Conservation (phyloP, 2,113 vertebrate genomes). For the Poeciliopsis occidentalis region DNA sequence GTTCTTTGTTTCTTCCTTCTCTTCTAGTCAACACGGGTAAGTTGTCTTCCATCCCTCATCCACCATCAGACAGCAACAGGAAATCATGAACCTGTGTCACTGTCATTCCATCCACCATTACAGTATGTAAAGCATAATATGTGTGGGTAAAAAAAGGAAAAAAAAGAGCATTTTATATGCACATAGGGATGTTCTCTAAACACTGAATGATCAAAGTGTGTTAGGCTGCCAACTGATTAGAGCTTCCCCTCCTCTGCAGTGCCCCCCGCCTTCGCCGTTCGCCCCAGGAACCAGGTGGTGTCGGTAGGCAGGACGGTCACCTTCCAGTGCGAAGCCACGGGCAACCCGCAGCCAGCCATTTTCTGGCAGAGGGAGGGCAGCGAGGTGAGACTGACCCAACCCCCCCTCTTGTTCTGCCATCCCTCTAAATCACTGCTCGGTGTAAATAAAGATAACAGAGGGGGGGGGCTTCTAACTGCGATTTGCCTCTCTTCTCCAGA, state of each 20-base stretch:
- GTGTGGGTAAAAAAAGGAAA: not conserved
- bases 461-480: constrained; percentile 20
- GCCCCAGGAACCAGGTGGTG: constrained; percentile 91
- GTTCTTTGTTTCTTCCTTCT: constrained; percentile 76
- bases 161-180: not conserved
- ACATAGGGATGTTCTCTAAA: constrained; percentile 15
- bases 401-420: constrained; percentile 32
- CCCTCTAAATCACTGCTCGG: constrained; percentile 30
- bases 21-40: constrained; percentile 96
- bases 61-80: constrained; percentile 84
- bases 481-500: constrained; percentile 76
- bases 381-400: constrained; percentile 81
- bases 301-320: constrained; percentile 89
- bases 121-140: constrained; percentile 83
- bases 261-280: constrained; percentile 90
- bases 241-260: constrained; percentile 75
- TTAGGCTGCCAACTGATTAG: constrained; percentile 45
- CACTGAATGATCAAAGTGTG: constrained; percentile 20
- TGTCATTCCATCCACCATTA: constrained; percentile 85
- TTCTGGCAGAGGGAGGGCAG: constrained; percentile 96
- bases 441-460: constrained; percentile 25
- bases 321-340: constrained; percentile 93
- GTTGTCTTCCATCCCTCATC: constrained; percentile 89
- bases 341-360: constrained; percentile 94
- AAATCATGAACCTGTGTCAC: constrained; percentile 81